Conservation (phyloP, 1,140 invertebrate genomes). For the Diorhabda carinulata region DNA sequence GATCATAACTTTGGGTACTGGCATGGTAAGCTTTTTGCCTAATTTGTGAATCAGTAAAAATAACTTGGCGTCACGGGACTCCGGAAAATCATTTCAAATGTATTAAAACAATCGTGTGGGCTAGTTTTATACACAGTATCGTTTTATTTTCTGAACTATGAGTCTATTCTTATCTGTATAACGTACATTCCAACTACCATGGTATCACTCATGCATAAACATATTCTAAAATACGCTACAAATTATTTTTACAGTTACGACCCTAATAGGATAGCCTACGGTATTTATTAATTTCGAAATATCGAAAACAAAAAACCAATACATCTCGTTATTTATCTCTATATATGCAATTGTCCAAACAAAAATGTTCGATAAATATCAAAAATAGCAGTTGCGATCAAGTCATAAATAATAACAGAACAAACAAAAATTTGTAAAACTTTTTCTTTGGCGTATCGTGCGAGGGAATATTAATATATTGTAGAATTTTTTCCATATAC, state of each 20-base stretch:
- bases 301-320: conserved; percentile 19
- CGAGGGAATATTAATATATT: neutral
- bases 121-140: no score
- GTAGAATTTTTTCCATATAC: no score
- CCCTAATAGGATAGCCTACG: conserved; percentile 20
- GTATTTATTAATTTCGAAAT: conserved; percentile 27
- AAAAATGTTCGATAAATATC: conserved; percentile 34
- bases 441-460: neutral
- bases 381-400: conserved; percentile 31
- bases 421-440: conserved; percentile 4
- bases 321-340: conserved; percentile 29
- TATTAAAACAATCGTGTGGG: no score
- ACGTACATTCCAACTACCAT: no score
- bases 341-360: conserved; percentile 32
- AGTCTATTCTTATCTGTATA: no score
- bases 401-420: conserved; percentile 37
- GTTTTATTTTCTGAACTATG: no score
- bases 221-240: neutral
- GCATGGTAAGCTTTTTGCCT: no score
- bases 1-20: no score
- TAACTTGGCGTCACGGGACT: no score
- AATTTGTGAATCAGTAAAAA: no score
- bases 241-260: conserved; percentile 1
- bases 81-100: no score
- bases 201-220: neutral